Base-by-base conservation (phyloP, 2,888 invertebrate genomes). In the Synanthedon vespiformis region DNA sequence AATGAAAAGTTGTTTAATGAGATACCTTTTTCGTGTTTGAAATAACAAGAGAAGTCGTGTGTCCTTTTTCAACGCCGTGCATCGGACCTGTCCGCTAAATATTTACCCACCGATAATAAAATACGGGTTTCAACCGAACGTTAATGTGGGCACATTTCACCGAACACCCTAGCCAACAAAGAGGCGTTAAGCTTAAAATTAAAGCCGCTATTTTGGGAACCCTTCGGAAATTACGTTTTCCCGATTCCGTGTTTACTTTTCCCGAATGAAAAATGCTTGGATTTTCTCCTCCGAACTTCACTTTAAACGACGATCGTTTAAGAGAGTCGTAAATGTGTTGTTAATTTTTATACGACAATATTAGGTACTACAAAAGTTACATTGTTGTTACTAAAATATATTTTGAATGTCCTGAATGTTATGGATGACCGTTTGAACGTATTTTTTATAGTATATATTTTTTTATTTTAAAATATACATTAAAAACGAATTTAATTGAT, bases 171-270 rank as follows among this genome's bases (percentile, higher is more conserved):
- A 53, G 34, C 57, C 56, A 51, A 55, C 61, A 56, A 61, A 51
- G 52, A 57, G 57, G 57, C 58, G 61, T 58, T 54, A 62, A 59
- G 54, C 58, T 59, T 56, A 57, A 63, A 62, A 53, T 51, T 54
- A 53, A 61, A 48, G 16, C 13, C 58, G 59, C 58, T 57, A 63
- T 61, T 60, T 54, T 54, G 51, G 55, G 48, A 56, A 51, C 62
- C 59, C 57, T 55, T 48, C 61, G 68, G 67, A 68, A 65, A 68
- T 67, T 61, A 61, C 60, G 58, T 62, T 63, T 57, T 61, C 56
- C 56, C 59, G 61, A 61, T 62, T 63, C 60, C 57, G 57, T 58
- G 56, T 57, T 59, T 58, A 34, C 56, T 50, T 55, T 49, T 48
- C 14, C 48, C 10, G 22, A 47, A 53, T 51, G 51, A 44, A 44